Base-by-base conservation (phyloP, 2,888 invertebrate genomes). In the Drosophila robusta region DNA sequence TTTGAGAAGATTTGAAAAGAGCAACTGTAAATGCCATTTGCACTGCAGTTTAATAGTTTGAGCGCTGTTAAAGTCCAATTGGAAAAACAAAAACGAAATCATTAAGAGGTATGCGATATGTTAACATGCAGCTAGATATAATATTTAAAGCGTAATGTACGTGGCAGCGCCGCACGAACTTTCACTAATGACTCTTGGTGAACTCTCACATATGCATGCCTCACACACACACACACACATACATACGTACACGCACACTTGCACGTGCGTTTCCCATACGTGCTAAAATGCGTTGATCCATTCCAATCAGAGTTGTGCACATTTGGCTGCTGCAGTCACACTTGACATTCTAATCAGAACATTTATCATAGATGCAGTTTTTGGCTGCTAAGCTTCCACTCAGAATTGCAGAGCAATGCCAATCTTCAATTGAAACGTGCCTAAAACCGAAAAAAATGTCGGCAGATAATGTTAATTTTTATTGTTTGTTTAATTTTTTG, bases 131-230 rank as follows among this genome's bases (percentile, higher is more conserved):
- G 51, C 56, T 75, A 70, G 50, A 49, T 69, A 60, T 49, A 42
- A 52, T 60, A 54, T 55, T 60, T 77, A 72, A 73, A 50, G 47
- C 61, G 62, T 78, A 73, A 78, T 87, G 74, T 83, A 83, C 89
- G 83, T 88, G 83, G 83, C 80, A 80, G 46, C 66, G 44, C 54
- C 36, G 41, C 51, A 66, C 79, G 78, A 90, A 88, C 87, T 88
- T 88, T 88, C 87, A 88, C 87, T 88, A 90, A 90, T 88, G 90
- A 88, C 90, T 89, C 74, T 78, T 73, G 80, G 46, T 89, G 90
- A 80, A 87, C 89, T 83, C 83, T 79, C 66, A 52, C 56, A 70
- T 46, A 51, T 41, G 57, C 52, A 63, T 45, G 29, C 29, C 9
- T 60, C 55, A 50, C 44, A 44, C 34, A 54, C 39, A 46, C 55